Evolutionary conservation across 2,888 invertebrate genomes (phyloP).

Genomic region (Lumbricus terrestris): DNA sequence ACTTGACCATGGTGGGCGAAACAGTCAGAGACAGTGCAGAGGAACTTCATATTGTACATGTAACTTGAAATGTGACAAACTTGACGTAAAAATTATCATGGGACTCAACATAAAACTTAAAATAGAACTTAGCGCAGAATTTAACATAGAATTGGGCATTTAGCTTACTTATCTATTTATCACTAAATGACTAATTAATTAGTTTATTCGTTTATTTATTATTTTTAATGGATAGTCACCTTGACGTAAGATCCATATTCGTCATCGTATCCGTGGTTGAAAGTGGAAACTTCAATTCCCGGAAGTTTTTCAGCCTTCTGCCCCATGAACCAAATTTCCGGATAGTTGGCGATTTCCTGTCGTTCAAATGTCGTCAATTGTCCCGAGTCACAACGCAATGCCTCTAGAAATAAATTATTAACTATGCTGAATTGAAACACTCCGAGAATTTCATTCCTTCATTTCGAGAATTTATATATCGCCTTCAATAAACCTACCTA

Average conservation of each 20-base stretch:
- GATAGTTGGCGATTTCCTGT: slow-evolving; percentile 81
- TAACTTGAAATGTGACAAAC: background rate
- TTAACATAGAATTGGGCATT: background rate
- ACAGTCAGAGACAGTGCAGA: no score
- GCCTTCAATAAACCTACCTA: no score
- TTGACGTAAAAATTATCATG: no score
- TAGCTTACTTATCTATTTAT: background rate
- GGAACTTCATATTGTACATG: no score
- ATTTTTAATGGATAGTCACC: slow-evolving; percentile 63
- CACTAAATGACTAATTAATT: background rate
- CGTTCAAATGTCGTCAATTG: slow-evolving; percentile 78
- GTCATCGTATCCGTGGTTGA: slow-evolving; percentile 58
- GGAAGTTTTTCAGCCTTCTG: slow-evolving; percentile 57
- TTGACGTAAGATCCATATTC: slow-evolving; percentile 78
- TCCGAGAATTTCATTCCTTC: no score
- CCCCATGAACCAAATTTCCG: slow-evolving; percentile 86
- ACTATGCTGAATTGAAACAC: no score
- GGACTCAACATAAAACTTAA: background rate
- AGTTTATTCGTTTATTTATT: background rate
- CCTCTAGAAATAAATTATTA: background rate
- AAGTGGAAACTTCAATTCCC: slow-evolving; percentile 49
- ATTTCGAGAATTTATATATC: no score
- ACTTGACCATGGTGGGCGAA: no score
- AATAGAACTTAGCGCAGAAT: background rate
- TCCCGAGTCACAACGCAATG: background rate